A percentile compares a stretch with the other conserved stretches of the same genome.
Evolutionary conservation across 2,888 invertebrate genomes (phyloP).

Genomic region (Proisotoma minuta): DNA sequence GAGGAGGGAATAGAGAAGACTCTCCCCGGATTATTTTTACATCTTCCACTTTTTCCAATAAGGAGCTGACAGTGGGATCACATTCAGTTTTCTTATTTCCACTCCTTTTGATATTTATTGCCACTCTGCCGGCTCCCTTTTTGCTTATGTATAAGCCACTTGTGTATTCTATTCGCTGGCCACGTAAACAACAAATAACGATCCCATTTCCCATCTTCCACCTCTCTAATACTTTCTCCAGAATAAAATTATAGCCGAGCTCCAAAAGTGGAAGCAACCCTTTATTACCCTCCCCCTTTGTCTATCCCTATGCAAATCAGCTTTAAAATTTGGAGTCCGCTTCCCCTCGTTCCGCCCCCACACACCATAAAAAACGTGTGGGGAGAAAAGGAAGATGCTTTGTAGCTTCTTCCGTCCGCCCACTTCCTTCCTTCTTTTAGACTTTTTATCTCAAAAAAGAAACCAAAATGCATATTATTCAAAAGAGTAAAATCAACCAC

Average conservation of each 20-base stretch:
- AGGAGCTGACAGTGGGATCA: not conserved
- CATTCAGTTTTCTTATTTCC: conserved; percentile 1
- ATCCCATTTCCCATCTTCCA: not conserved
- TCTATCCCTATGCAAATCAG: too few relatives aligned
- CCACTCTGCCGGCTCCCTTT: conserved; percentile 1
- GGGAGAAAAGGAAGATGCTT: conserved; percentile 20
- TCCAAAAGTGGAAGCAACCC: too few relatives aligned
- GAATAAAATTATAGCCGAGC: too few relatives aligned
- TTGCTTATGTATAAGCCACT: conserved; percentile 5
- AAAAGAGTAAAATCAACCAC: too few relatives aligned
- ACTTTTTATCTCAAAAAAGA: too few relatives aligned
- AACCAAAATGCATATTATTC: too few relatives aligned
- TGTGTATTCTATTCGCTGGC: not conserved
- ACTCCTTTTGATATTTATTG: conserved; percentile 1
- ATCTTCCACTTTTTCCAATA: conserved; percentile 28
- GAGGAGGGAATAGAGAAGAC: conserved; percentile 42
- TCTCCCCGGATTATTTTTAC: conserved; percentile 48
- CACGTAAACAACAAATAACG: not conserved
- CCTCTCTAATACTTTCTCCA: too few relatives aligned
- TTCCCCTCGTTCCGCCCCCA: too few relatives aligned
- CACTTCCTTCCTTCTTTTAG: conserved; percentile 7
- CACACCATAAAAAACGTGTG: conserved; percentile 34
- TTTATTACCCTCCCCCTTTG: too few relatives aligned
- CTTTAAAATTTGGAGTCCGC: too few relatives aligned
- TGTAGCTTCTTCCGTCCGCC: conserved; percentile 6